Percentiles rank a stretch among this genome's conserved stretches.
Conservation (phyloP, 2,888 invertebrate species). For the Empis stercorea region DNA sequence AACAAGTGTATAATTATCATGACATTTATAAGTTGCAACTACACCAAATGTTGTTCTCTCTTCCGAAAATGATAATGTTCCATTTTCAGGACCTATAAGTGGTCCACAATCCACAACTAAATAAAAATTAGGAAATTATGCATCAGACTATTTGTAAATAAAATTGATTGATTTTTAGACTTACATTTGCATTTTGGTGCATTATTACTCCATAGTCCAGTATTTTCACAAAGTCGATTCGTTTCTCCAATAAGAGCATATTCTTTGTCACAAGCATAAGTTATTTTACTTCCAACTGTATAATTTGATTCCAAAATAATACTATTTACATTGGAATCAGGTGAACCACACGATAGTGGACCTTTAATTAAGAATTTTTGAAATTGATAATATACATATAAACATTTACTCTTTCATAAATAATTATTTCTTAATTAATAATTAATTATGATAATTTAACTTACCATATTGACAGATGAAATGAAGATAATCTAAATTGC, state of each 20-base stretch:
- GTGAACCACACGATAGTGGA: constrained; percentile 76
- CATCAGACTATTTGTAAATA: background rate
- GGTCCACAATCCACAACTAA: constrained; percentile 74
- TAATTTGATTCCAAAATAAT: constrained; percentile 60
- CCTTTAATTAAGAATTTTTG: constrained; percentile 37
- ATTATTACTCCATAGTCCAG: constrained; percentile 72
- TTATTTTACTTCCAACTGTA: constrained; percentile 54
- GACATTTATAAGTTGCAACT: constrained; percentile 60
- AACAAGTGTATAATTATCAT: constrained; percentile 72
- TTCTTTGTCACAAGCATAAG: constrained; percentile 69
- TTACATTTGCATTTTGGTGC: constrained; percentile 81
- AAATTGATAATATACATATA: too few relatives aligned
- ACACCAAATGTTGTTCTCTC: constrained; percentile 69
- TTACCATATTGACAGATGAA: constrained; percentile 89
- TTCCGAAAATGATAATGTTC: constrained; percentile 52
- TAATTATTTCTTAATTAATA: background rate
- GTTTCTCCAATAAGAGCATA: constrained; percentile 62
- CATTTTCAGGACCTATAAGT: constrained; percentile 56
- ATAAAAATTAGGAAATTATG: too few relatives aligned
- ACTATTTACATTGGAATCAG: constrained; percentile 71
- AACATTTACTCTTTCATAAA: too few relatives aligned
- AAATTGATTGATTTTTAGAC: constrained; percentile 18
- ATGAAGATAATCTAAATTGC: constrained; percentile 82
- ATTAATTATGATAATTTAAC: constrained; percentile 25
- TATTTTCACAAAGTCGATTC: constrained; percentile 52